Evolutionary conservation across 1,140 invertebrate species (phyloP).

Genomic region (Anastrepha ludens): DNA sequence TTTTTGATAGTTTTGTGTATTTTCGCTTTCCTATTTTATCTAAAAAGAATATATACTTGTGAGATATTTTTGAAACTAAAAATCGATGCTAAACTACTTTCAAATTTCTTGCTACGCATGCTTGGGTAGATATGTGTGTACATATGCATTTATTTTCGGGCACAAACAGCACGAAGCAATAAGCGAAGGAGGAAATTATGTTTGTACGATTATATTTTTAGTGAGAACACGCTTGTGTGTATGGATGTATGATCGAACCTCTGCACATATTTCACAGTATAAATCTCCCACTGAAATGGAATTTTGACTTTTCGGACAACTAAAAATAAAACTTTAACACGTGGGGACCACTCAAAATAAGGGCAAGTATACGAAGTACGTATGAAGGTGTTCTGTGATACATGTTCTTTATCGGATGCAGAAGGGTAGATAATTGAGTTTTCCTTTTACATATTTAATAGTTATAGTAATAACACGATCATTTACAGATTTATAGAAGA

Average conservation of each 20-base stretch:
- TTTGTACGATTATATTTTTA: neutral
- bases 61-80: conserved; percentile 26
- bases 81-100: conserved; percentile 41
- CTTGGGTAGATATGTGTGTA: neutral
- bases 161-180: neutral
- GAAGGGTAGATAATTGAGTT: neutral
- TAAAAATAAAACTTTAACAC: conserved; percentile 28
- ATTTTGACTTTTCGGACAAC: conserved; percentile 13
- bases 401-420: neutral
- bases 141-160: neutral
- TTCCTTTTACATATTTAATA: neutral
- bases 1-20: neutral
- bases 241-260: neutral
- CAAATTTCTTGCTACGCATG: neutral
- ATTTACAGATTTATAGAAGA: neutral
- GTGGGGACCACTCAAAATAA: neutral
- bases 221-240: neutral
- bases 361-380: neutral
- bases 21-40: neutral
- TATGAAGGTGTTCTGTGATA: neutral
- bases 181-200: conserved; percentile 10
- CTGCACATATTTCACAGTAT: neutral
- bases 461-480: too few species aligned
- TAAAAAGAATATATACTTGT: neutral
- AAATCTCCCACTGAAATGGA: neutral